Evolutionary conservation across 2,888 invertebrate genomes (phyloP).

Genomic region (Ceratothoa steindachneri): DNA sequence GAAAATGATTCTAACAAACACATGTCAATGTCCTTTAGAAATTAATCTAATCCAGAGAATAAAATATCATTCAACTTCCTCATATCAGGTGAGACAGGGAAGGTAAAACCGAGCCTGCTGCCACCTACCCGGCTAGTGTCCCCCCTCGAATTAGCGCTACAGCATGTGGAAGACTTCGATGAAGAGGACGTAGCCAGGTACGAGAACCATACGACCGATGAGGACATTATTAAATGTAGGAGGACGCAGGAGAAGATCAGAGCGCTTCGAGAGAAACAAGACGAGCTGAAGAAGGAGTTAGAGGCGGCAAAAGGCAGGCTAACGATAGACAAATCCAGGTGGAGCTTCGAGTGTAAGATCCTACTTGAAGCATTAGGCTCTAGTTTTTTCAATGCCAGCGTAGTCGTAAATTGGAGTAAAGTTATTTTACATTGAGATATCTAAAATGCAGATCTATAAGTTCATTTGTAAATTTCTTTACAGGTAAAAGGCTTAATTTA

Average conservation of each 20-base stretch:
- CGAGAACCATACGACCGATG: slow-evolving; percentile 40
- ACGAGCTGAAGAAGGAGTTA: slow-evolving; percentile 57
- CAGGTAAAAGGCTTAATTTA: too few species aligned
- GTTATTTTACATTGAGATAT: not conserved
- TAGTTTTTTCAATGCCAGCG: not conserved
- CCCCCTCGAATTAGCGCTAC: not conserved
- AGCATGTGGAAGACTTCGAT: slow-evolving; percentile 30
- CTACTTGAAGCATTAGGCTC: slow-evolving; percentile 3
- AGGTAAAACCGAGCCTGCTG: not conserved
- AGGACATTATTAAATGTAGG: slow-evolving; percentile 41
- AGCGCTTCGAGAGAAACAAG: slow-evolving; percentile 52
- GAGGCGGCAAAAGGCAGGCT: slow-evolving; percentile 58
- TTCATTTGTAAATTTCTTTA: too few species aligned
- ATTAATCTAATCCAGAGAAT: too few species aligned
- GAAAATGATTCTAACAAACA: too few species aligned
- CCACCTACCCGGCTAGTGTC: not conserved
- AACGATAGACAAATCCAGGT: slow-evolving; percentile 57
- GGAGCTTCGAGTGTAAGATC: slow-evolving; percentile 60
- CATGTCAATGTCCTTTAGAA: too few species aligned
- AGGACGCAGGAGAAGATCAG: slow-evolving; percentile 50
- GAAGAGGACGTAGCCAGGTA: slow-evolving; percentile 43
- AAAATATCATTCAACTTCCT: too few species aligned
- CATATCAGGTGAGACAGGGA: not conserved
- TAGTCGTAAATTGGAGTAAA: not conserved
- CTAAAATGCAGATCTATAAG: too few species aligned